Conservation (phyloP, 2,888 invertebrate genomes). For the Andrena marginata region DNA sequence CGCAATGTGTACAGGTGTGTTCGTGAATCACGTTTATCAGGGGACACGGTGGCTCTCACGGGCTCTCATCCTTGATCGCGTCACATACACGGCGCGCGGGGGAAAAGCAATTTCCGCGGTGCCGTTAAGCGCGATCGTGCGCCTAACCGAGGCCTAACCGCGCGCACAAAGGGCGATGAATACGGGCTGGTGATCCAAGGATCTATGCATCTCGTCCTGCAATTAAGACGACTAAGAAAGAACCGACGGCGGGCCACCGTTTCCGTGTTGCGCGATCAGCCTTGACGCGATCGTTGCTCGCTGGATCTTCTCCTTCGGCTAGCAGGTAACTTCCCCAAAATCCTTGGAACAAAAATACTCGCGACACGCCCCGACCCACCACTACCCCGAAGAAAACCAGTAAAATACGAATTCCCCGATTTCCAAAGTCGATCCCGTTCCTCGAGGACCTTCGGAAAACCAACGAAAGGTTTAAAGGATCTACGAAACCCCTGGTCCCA, state of each 20-base stretch:
- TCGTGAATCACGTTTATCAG: slow-evolving; percentile 50
- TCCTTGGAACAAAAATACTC: too few relatives aligned
- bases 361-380: too few relatives aligned
- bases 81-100: slow-evolving; percentile 25
- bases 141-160: slow-evolving; percentile 10
- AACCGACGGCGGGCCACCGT: slow-evolving; percentile 12
- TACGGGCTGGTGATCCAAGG: slow-evolving; percentile 32
- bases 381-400: not conserved
- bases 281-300: slow-evolving; percentile 1
- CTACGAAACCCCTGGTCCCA: slow-evolving; percentile 13
- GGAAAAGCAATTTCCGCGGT: slow-evolving; percentile 65
- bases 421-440: not conserved
- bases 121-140: slow-evolving; percentile 55
- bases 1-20: slow-evolving; percentile 32
- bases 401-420: not conserved
- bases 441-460: not conserved
- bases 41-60: slow-evolving; percentile 45
- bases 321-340: too few relatives aligned
- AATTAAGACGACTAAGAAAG: slow-evolving; percentile 41
- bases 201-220: slow-evolving; percentile 46
- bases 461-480: not conserved
- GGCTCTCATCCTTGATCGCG: slow-evolving; percentile 49
- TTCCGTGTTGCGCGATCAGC: slow-evolving; percentile 26
- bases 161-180: slow-evolving; percentile 32
- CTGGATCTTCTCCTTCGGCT: not conserved